Evolutionary conservation across 2,888 invertebrate genomes (phyloP).

Genomic region (Clunio marinus): DNA sequence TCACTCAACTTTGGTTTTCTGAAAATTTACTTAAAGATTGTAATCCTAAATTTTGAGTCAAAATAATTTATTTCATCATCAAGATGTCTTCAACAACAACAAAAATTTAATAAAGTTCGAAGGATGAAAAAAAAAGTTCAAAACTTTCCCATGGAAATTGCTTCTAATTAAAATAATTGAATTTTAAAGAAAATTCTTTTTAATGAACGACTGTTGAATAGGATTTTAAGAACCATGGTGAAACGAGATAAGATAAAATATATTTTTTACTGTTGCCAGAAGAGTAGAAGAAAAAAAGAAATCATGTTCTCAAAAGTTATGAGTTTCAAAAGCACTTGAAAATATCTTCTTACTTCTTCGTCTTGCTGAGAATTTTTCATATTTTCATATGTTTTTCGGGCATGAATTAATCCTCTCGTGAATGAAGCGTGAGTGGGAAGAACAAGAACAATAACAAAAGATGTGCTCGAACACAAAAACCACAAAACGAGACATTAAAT

Average conservation of each 20-base stretch:
- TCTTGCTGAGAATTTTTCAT: constrained; percentile 1
- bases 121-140: constrained; percentile 9
- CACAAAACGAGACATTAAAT: constrained; percentile 36
- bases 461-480: constrained; percentile 9
- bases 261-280: neutral
- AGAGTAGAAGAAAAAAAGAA: no score
- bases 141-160: constrained; percentile 13
- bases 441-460: neutral
- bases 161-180: constrained; percentile 39
- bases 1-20: constrained; percentile 3
- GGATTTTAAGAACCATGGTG: constrained; percentile 20
- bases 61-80: no score
- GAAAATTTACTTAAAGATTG: neutral
- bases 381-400: neutral
- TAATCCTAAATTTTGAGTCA: no score
- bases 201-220: constrained; percentile 38
- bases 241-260: constrained; percentile 13
- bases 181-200: constrained; percentile 18
- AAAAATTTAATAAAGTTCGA: constrained; percentile 32
- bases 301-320: constrained; percentile 32
- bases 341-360: constrained; percentile 17
- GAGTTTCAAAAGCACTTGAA: constrained; percentile 35
- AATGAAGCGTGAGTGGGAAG: neutral
- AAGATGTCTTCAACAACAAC: neutral
- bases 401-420: neutral